phyloP scores from a whole-genome alignment of 2,888 invertebrate genomes.

The Orthonevra nobilis region DNA sequence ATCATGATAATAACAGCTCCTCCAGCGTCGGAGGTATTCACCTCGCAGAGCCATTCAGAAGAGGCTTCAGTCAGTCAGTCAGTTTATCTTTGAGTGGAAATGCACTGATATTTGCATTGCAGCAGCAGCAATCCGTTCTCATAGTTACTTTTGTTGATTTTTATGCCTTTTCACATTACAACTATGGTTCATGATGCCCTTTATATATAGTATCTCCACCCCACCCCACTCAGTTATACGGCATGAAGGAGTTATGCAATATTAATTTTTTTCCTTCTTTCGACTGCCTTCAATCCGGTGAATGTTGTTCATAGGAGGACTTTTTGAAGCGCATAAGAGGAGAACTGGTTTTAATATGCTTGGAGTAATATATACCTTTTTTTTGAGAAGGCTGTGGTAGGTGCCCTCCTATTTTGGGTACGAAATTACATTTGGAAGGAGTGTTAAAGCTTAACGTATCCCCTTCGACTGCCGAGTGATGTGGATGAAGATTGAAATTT shows the following conservation, averaged over 20 bases:
- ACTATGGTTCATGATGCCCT: constrained; percentile 32
- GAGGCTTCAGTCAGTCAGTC: constrained; percentile 38
- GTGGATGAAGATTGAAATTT: constrained; percentile 30
- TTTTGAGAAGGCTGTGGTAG: constrained; percentile 40
- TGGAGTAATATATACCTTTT: constrained; percentile 50
- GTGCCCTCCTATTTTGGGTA: constrained; percentile 13
- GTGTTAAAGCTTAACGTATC: constrained; percentile 30
- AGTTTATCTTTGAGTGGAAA: constrained; percentile 35
- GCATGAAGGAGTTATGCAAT: constrained; percentile 56
- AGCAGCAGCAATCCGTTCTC: constrained; percentile 27
- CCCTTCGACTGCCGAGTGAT: constrained; percentile 12
- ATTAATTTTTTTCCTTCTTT: constrained; percentile 23
- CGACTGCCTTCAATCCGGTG: constrained; percentile 45
- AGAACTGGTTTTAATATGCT: constrained; percentile 51
- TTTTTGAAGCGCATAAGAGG: constrained; percentile 57
- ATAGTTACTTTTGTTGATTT: constrained; percentile 43
- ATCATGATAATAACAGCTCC: constrained; percentile 51
- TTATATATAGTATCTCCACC: no score
- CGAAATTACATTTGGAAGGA: constrained; percentile 39
- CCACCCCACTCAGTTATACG: constrained; percentile 3
- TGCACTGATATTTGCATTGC: constrained; percentile 55
- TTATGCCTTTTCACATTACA: constrained; percentile 33
- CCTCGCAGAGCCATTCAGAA: constrained; percentile 10
- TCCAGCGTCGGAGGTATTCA: constrained; percentile 22
- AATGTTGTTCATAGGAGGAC: constrained; percentile 27